Base-by-base conservation (phyloP, 30 jellyfish, hydroid and myxozoan genomes). In the Turritopsis rubra region DNA sequence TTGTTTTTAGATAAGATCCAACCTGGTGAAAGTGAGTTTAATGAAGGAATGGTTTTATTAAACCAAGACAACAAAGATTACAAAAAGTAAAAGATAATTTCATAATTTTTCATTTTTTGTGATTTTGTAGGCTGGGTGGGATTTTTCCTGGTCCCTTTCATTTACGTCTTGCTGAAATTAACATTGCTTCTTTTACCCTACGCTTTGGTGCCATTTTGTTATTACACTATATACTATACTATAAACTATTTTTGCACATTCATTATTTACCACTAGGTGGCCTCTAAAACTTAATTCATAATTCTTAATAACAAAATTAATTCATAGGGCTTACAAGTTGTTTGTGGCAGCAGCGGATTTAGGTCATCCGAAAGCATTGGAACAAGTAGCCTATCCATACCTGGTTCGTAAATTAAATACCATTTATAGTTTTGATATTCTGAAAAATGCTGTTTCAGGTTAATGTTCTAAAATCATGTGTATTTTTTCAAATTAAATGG, bases 271-370 rank as follows among this genome's bases (percentile, higher is more conserved):
- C n/a, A n/a, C n/a, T n/a, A n/a, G n/a, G n/a, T n/a, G n/a, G n/a
- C n/a, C n/a, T n/a, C n/a, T n/a, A n/a, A n/a, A n/a, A n/a, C n/a
- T n/a, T n/a, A n/a, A n/a, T n/a, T n/a, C n/a, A n/a, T n/a, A n/a
- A n/a, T n/a, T n/a, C n/a, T n/a, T n/a, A n/a, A n/a, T n/a, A n/a
- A n/a, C n/a, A n/a, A n/a, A n/a, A n/a, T n/a, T n/a, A n/a, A n/a
- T n/a, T n/a, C n/a, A 24, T 41, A 91, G 96, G 75, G 96, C 96
- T 16, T 92, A 79, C 77, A 85, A 84, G 72, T 75, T 86, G 18
- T 53, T 92, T 21, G 93, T 89, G 28, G 85, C 31, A 16, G 98
- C 98, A 77, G 96, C 99, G 25, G 99, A 88, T 18, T 21, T 65
- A 21, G 83, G 83, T 28, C 85, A 88, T 79, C 75, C 77, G 22